Evolutionary conservation across 2,797 vertebrate species (phyloP), one percentile per base, ranked within the genome.

Genomic region (Sylvilagus floridanus): DNA sequence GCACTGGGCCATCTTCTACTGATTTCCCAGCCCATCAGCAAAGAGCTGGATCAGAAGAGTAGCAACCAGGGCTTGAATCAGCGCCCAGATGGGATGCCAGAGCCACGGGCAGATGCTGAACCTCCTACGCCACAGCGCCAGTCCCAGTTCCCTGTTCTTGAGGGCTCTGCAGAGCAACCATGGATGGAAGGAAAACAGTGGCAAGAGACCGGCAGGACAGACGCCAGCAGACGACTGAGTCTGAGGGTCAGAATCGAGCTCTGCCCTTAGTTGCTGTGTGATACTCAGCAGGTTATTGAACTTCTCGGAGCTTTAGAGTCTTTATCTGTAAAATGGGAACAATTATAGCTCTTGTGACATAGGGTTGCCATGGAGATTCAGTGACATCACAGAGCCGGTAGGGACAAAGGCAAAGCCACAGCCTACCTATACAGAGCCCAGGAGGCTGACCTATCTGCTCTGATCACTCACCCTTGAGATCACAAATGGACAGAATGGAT

Each of bases 251-350:
- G 24, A 16, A 13, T 1, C 68, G 77, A 54, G 42, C 32, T 65
- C 57, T 8, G 66, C 8, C 8, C 21, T 94, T 86, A 86, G 71
- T 86, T 90, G 21, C 66, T 87, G 26, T 92, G 75, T 87, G 66
- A 88, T 30, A 60, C 84, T 63, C 19, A 37, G 72, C 13, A 84
- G 87, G 60, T 81, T 75, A 75, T 26, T 79, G 32, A 89, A 83
- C 47, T 83, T 92, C 69, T 93, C 32, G 83, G 62, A 76, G n/a
- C 66, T 69, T 87, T 35, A 83, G 68, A 96, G 84, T 90, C 52
- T 37, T 86, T 47, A 79, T 81, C 35, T 93, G 21, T 85, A 95
- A 96, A 96, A 87, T 91, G 76, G 68, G 73, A 92, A 89, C 79
- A 95, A 37, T 78, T 82, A 84, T 35, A 93, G 84, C 71, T 79